Percentiles rank a stretch among this genome's conserved stretches.
phyloP scores from a whole-genome alignment of 2,888 invertebrate genomes.

The Melitaea athalia region DNA sequence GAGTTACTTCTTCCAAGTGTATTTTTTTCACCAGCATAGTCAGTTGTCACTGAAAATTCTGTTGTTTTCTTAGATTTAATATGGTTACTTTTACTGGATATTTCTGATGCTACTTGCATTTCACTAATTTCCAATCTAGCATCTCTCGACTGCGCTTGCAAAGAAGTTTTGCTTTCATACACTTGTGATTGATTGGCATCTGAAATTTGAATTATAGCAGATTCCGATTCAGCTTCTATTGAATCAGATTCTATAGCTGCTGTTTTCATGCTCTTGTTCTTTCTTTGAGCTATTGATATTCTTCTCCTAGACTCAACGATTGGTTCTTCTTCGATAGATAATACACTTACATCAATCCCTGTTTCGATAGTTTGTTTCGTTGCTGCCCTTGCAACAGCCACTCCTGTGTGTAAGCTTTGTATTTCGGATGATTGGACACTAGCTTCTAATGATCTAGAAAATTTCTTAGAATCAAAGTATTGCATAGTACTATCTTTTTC shows the following conservation, averaged over 20 bases:
- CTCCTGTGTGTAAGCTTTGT: conserved; percentile 10
- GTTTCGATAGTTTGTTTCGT: conserved; percentile 15
- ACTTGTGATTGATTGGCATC: not conserved
- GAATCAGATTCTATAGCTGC: conserved; percentile 2
- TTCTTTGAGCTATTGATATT: not conserved
- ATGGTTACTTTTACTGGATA: not conserved
- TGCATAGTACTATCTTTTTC: conserved; percentile 11
- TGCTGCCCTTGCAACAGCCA: conserved; percentile 10
- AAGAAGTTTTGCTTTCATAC: not conserved
- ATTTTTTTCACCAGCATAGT: not conserved
- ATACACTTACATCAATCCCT: not conserved
- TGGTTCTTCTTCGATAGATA: conserved; percentile 3
- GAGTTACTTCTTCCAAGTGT: not conserved
- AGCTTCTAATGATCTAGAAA: conserved; percentile 4
- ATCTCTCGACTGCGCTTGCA: not conserved
- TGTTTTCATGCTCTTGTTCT: conserved; percentile 3
- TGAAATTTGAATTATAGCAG: conserved; percentile 3
- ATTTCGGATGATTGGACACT: conserved; percentile 3
- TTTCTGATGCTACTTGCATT: not conserved
- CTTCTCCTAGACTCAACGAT: not conserved
- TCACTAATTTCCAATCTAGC: not conserved
- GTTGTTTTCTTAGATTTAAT: not conserved
- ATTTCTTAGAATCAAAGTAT: not conserved
- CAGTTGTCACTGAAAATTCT: not conserved
- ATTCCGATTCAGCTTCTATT: not conserved